These are phyloP conservation scores for Micrasema minimum DNA, from an alignment of 1,140 invertebrate genomes.

Conservation along the genomic window DNA sequence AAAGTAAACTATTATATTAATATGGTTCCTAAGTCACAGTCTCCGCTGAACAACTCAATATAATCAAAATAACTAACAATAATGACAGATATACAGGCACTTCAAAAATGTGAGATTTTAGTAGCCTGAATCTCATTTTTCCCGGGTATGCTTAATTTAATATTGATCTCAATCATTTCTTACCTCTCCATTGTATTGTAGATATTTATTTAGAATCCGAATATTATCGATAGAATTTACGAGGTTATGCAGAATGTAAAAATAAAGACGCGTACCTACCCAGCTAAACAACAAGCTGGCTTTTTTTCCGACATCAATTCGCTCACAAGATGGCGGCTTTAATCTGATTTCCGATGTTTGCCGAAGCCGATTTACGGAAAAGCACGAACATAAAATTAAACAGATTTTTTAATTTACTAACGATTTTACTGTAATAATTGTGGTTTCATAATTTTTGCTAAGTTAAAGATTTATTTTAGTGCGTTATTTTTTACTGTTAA, in stretches of 20 bases:
- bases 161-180: background rate
- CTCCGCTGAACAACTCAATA: too few species aligned
- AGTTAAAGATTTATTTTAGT: too few species aligned
- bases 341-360: conserved; percentile 19
- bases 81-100: too few species aligned
- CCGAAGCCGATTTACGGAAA: conserved; percentile 16
- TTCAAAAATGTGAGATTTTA: too few species aligned
- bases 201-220: background rate
- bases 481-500: too few species aligned
- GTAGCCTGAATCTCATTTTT: too few species aligned
- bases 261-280: conserved; percentile 20
- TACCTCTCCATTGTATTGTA: background rate
- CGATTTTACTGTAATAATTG: too few species aligned
- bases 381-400: background rate
- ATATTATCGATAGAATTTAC: background rate
- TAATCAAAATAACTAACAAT: too few species aligned
- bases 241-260: conserved; percentile 12
- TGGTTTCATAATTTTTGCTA: too few species aligned
- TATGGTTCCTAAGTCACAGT: too few species aligned
- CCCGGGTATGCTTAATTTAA: background rate
- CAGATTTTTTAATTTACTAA: too few species aligned
- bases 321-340: conserved; percentile 15
- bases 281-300: background rate
- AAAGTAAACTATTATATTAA: too few species aligned
- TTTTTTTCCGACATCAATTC: background rate